A percentile compares a stretch with the other conserved stretches of the same genome.
These are phyloP conservation scores for Drosophila ustulata DNA, from an alignment of 2,888 invertebrate species.

Conservation along the genomic window DNA sequence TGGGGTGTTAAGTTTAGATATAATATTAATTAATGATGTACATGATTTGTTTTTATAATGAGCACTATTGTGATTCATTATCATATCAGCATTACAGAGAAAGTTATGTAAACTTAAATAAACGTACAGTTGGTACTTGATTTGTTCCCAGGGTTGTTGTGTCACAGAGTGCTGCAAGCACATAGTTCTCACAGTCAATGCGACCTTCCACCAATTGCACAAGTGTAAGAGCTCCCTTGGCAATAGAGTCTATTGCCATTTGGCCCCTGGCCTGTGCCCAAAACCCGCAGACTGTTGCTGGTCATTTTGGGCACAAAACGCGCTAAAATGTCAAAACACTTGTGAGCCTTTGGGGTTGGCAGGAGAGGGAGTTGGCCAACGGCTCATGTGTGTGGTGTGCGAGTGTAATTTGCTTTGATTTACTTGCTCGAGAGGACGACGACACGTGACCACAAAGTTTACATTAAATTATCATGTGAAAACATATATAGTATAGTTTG, in stretches of 20 bases:
- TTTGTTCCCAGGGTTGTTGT: constrained; percentile 58
- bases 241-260: constrained; percentile 53
- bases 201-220: constrained; percentile 47
- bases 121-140: not conserved
- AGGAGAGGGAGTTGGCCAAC: not conserved
- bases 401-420: constrained; percentile 67
- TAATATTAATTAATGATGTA: not conserved
- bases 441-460: constrained; percentile 77
- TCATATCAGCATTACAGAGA: not conserved
- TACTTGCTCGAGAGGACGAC: constrained; percentile 46
- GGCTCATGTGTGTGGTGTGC: constrained; percentile 41
- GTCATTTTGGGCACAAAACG: constrained; percentile 70
- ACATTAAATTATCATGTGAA: constrained; percentile 72
- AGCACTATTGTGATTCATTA: not conserved
- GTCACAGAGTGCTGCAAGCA: not conserved
- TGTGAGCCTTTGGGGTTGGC: constrained; percentile 49
- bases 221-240: constrained; percentile 79
- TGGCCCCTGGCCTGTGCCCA: constrained; percentile 17
- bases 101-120: constrained; percentile 23
- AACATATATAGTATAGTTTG: constrained; percentile 40
- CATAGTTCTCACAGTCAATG: constrained; percentile 64
- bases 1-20: too few relatives aligned
- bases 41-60: too few relatives aligned
- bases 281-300: constrained; percentile 41
- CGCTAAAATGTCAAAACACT: constrained; percentile 79